A percentile compares a stretch with the other conserved stretches of the same genome.
phyloP scores from a whole-genome alignment of 2,888 invertebrate genomes.

The Ophraella communa region DNA sequence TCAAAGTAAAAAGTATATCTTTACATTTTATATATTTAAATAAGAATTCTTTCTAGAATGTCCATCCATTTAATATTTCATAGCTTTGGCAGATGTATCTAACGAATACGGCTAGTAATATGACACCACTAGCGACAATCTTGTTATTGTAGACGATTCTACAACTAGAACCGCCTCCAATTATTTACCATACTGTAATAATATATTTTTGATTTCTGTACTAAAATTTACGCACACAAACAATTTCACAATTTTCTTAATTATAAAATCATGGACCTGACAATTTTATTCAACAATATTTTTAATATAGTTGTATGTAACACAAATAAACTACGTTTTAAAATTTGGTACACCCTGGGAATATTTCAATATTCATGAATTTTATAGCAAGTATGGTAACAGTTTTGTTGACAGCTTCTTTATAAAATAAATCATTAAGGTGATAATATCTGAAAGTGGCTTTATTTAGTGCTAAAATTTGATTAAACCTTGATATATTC shows the following conservation, averaged over 20 bases:
- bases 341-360: constrained; percentile 4
- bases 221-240: constrained; percentile 61
- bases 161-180: constrained; percentile 56
- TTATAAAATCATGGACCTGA: constrained; percentile 53
- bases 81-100: constrained; percentile 56
- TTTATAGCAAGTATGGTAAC: not conserved
- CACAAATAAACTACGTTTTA: constrained; percentile 4
- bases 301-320: constrained; percentile 13
- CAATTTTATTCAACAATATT: constrained; percentile 35
- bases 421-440: not conserved
- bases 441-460: not conserved
- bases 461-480: not conserved
- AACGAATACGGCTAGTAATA: constrained; percentile 60
- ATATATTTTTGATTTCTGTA: constrained; percentile 59
- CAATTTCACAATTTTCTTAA: constrained; percentile 55
- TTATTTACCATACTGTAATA: constrained; percentile 53
- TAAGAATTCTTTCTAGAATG: constrained; percentile 34
- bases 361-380: not conserved
- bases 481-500: not conserved
- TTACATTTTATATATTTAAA: not conserved
- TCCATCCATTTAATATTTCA: constrained; percentile 37
- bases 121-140: constrained; percentile 58
- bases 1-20: no score
- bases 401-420: not conserved
- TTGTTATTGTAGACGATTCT: constrained; percentile 58